Evolutionary conservation across 2,113 vertebrate genomes (phyloP).

Genomic region (Myanophis thanlyinensis): DNA sequence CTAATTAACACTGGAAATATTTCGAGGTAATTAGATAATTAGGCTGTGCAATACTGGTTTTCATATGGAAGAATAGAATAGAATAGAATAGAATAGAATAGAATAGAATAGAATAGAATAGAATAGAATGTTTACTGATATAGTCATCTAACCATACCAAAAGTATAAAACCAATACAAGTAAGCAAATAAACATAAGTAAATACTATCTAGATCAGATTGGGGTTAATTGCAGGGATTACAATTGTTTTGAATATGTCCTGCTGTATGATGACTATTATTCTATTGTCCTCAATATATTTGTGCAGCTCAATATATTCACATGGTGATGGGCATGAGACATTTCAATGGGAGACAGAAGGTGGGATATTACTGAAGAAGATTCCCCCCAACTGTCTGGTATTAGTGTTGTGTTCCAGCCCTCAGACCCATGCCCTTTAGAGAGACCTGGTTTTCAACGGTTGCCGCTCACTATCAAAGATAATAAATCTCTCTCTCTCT

Average conservation of each 20-base stretch:
- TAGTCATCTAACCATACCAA: neutral
- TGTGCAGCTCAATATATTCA: neutral
- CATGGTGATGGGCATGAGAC: neutral
- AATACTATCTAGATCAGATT: neutral
- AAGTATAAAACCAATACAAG: neutral
- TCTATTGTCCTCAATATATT: neutral
- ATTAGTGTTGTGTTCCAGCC: neutral
- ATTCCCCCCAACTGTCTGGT: neutral
- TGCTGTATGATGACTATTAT: neutral
- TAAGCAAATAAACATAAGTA: neutral
- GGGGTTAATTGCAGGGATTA: neutral
- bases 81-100: neutral
- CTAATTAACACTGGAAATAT: neutral
- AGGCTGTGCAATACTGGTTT: neutral
- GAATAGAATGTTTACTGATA: neutral
- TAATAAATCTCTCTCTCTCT: neutral
- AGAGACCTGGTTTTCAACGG: neutral
- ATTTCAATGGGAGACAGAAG: neutral
- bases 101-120: no score
- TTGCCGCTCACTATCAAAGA: neutral
- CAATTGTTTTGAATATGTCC: neutral
- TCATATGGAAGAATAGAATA: constrained; percentile 19
- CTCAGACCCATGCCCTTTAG: neutral
- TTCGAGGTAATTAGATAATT: neutral
- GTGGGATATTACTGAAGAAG: neutral